Conservation (phyloP, 2,888 invertebrate species). For the Drosophila eohydei region DNA sequence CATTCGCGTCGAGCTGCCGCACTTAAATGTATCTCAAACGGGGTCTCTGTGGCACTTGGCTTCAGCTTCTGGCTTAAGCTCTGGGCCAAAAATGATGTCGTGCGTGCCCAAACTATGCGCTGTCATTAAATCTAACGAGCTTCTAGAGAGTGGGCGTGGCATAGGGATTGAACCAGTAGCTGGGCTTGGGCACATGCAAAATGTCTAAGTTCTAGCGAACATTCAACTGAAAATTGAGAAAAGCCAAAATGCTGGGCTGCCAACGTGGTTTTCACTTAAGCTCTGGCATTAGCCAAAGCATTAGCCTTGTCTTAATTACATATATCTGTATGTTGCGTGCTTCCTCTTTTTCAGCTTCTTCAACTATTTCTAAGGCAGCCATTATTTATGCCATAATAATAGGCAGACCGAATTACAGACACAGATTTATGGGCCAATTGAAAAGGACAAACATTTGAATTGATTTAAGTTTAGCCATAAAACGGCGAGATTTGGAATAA, state of each 20-base stretch:
- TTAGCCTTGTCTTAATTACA: constrained; percentile 47
- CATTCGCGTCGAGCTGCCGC: constrained; percentile 7
- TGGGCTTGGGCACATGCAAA: constrained; percentile 32
- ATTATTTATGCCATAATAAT: constrained; percentile 40
- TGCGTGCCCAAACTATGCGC: constrained; percentile 77
- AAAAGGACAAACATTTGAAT: constrained; percentile 49
- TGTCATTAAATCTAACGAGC: constrained; percentile 77
- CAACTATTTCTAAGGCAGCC: constrained; percentile 10
- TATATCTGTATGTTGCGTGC: constrained; percentile 13
- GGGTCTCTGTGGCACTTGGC: constrained; percentile 65
- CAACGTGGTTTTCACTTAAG: constrained; percentile 39
- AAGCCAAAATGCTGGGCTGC: constrained; percentile 7
- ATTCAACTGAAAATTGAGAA: constrained; percentile 23
- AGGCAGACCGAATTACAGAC: constrained; percentile 34
- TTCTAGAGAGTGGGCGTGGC: constrained; percentile 28
- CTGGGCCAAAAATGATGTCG: constrained; percentile 67
- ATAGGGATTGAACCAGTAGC: not conserved
- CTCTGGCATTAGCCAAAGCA: constrained; percentile 46
- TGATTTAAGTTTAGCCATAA: constrained; percentile 54
- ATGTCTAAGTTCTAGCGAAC: constrained; percentile 41
- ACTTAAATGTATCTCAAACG: constrained; percentile 44
- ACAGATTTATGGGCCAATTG: constrained; percentile 47
- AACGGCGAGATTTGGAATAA: constrained; percentile 13
- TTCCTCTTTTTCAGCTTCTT: not conserved
- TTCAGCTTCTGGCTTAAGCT: constrained; percentile 27